Evolutionary conservation across 2,888 invertebrate species (phyloP).

Genomic region (Mesorhabditis spiculigera): DNA sequence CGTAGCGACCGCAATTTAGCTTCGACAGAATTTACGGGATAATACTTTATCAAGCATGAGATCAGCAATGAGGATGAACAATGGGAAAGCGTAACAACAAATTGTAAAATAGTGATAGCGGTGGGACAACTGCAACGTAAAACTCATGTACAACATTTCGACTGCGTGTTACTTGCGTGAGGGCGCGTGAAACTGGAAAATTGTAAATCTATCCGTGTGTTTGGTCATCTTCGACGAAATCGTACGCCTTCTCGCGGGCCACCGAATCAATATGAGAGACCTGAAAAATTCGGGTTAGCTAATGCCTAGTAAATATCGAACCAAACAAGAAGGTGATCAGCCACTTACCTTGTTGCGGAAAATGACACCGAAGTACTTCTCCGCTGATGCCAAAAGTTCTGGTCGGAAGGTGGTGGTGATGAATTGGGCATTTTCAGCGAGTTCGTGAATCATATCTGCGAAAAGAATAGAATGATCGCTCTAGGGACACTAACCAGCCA

Average conservation of each 20-base stretch:
- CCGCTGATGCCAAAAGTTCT: slow-evolving; percentile 89
- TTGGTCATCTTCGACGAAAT: slow-evolving; percentile 93
- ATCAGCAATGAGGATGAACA: too few species aligned
- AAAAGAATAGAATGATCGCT: slow-evolving; percentile 7
- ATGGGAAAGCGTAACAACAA: too few species aligned
- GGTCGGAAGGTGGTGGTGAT: slow-evolving; percentile 98
- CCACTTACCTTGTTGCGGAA: slow-evolving; percentile 66
- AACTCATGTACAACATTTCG: too few species aligned
- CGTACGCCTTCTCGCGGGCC: slow-evolving; percentile 87
- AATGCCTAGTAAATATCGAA: too few species aligned
- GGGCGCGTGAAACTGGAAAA: too few species aligned
- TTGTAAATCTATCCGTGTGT: slow-evolving; percentile 29
- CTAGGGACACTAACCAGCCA: slow-evolving; percentile 65
- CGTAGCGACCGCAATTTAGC: too few species aligned
- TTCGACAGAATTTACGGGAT: too few species aligned
- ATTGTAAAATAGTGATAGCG: too few species aligned
- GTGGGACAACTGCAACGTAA: too few species aligned
- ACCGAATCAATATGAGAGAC: slow-evolving; percentile 91
- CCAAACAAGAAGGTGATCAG: not conserved
- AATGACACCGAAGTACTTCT: slow-evolving; percentile 97
- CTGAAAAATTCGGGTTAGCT: slow-evolving; percentile 56
- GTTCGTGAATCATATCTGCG: slow-evolving; percentile 85
- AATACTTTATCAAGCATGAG: too few species aligned
- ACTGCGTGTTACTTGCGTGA: too few species aligned
- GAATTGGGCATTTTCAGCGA: slow-evolving; percentile 90